These are phyloP conservation scores for Ectropis crepuscularia DNA, from an alignment of 2,888 invertebrate genomes.

Conservation along the genomic window DNA sequence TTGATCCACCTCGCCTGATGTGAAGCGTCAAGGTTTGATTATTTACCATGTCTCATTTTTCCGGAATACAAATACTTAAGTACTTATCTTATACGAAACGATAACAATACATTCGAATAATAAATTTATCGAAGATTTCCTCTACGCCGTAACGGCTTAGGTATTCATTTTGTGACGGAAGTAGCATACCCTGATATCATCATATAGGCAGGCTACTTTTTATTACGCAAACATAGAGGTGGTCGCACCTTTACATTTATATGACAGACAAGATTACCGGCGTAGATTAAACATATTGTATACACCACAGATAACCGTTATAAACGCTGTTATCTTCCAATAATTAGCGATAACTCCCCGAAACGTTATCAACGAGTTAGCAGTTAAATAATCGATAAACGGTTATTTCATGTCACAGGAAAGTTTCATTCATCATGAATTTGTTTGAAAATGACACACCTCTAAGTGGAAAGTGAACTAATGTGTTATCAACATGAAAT, in stretches of 20 bases:
- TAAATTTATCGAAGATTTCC: too few species aligned
- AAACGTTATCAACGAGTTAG: conserved; percentile 79
- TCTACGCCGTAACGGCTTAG: too few species aligned
- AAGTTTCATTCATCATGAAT: conserved; percentile 24
- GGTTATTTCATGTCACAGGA: conserved; percentile 64
- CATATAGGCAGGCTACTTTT: too few species aligned
- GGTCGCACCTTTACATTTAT: conserved; percentile 12
- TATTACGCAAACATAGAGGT: too few species aligned
- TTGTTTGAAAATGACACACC: conserved; percentile 30
- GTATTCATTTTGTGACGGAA: too few species aligned
- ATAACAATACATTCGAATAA: too few species aligned
- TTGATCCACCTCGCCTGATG: too few species aligned
- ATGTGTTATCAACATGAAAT: conserved; percentile 16
- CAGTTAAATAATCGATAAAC: conserved; percentile 84
- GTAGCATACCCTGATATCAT: too few species aligned
- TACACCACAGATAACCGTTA: conserved; percentile 52
- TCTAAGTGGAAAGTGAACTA: conserved; percentile 16
- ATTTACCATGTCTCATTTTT: too few species aligned
- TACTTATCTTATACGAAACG: too few species aligned
- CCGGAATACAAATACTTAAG: too few species aligned
- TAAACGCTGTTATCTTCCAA: conserved; percentile 77
- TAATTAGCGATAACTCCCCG: conserved; percentile 82
- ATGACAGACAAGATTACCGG: conserved; percentile 41
- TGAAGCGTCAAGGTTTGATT: too few species aligned
- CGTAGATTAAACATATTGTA: conserved; percentile 36